Percentiles rank a stretch among this genome's conserved stretches.
Conservation (phyloP, 2,113 vertebrate genomes). For the Anguilla rostrata region DNA sequence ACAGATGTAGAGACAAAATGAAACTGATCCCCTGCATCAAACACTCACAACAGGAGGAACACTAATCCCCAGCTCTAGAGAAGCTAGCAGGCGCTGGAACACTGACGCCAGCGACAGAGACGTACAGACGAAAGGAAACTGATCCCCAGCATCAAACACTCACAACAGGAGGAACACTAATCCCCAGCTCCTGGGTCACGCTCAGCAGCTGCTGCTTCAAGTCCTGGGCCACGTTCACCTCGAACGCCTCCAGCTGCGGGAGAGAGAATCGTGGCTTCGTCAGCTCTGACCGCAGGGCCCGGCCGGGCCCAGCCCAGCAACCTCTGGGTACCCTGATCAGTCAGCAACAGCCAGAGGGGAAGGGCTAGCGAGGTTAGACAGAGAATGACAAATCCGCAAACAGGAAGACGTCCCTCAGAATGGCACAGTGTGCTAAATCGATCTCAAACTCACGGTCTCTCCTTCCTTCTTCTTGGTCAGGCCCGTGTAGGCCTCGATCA, state of each 20-base stretch:
- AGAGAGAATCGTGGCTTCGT: not conserved
- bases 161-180: slow-evolving; percentile 70
- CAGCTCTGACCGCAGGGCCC: not conserved
- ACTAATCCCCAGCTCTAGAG: slow-evolving; percentile 53
- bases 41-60: slow-evolving; percentile 61
- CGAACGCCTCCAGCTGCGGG: slow-evolving; percentile 80
- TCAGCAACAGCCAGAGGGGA: not conserved
- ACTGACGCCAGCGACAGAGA: not conserved
- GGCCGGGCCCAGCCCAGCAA: not conserved
- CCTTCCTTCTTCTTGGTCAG: slow-evolving; percentile 92
- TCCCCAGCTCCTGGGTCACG: slow-evolving; percentile 74
- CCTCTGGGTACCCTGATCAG: not conserved
- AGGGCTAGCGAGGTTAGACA: not conserved
- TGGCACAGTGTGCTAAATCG: no score
- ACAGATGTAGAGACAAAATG: not conserved
- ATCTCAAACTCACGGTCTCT: slow-evolving; percentile 75
- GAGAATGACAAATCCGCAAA: no score
- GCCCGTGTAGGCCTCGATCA: slow-evolving; percentile 88
- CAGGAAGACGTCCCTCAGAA: no score
- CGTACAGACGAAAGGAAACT: not conserved
- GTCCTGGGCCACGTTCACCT: slow-evolving; percentile 75
- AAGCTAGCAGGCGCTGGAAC: not conserved
- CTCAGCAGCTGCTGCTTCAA: slow-evolving; percentile 74
- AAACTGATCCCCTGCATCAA: no score
- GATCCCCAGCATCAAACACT: slow-evolving; percentile 31